Base-by-base conservation (phyloP, 2,113 vertebrate genomes). In the Anguilla rostrata region DNA sequence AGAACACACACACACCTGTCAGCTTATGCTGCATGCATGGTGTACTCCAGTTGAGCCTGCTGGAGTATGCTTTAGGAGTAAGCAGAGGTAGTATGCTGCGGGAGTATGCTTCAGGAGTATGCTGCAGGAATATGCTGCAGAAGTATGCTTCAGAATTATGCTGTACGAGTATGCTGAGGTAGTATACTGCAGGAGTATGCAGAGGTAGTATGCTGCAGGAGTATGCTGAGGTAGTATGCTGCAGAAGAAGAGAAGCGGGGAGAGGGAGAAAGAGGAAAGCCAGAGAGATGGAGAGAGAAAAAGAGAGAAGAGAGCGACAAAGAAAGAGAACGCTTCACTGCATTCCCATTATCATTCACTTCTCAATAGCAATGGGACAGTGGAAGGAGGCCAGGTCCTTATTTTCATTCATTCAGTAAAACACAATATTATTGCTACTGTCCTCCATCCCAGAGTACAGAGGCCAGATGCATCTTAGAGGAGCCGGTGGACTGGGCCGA, bases 401-500 rank as follows among this genome's bases (percentile, higher is more conserved):
- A 22, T 8, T 22, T 49, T 29, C 29, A 18, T 41, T 78, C 66
- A 84, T 34, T 43, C 39, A 49, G 26, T 79, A 78, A 66, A n/a
- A 41, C 85, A 49, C 85, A 83, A 2, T 43, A 83, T 41, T 5
- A 29, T 84, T 43, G 4, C 41, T 20, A 0, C 9, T 71, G 39
- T 57, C 57, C 20, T 6, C 80, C 57, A 81, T 41, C 41, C 43
- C 86, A 96, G 95, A 89, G 86, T 81, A 91, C 89, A 0, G 94
- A 94, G 88, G 91, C 90, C 91, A 88, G 91, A 90, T 94, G 94
- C 57, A 92, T 95, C 9, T 80, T 94, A 88, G 93, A 95, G 88
- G 95, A 96, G 88, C 96, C 93, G 0, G 86, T 96, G 91, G 92
- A 94, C 78, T 96, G 96, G 96, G 96, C 93, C 1, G 93, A 96